Evolutionary conservation across 2,113 vertebrate species (phyloP), one percentile per base, ranked within the genome.

Genomic region (Sardina pilchardus): DNA sequence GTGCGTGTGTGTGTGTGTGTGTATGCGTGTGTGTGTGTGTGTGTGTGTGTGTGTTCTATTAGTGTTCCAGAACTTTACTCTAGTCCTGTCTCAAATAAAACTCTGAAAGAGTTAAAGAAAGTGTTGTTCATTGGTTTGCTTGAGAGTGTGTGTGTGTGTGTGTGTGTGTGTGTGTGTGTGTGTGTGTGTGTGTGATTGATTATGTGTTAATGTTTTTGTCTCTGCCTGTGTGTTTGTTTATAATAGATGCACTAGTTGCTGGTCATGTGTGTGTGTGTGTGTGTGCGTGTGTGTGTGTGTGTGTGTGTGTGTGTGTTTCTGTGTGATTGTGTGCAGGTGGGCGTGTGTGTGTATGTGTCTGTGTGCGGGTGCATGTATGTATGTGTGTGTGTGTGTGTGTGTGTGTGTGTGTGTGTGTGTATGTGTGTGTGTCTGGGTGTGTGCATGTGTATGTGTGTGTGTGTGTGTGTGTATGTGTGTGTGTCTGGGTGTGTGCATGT

Each of bases 1-100:
- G 86, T 87, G 50, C 87, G 88, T 87, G 85, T 42, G 48, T 53
- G 80, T 56, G 9, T 84, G 85, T 84, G 81, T 88, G 1, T 82
- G 59, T 86, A 80, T 63, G 59, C 85, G 83, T 84, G 83, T 75
- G 81, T 48, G 83, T 45, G 39, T 48, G 42, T 78, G 44, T 86
- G 50, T 53, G 50, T 53, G 50, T 53, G 50, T 53, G 50, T 53
- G 50, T n/a, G n/a, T n/a, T n/a, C n/a, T n/a, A n/a, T n/a, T n/a
- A n/a, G n/a, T n/a, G n/a, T n/a, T n/a, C n/a, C n/a, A n/a, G n/a
- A n/a, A n/a, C n/a, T n/a, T n/a, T n/a, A n/a, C n/a, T n/a, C n/a
- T n/a, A n/a, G n/a, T n/a, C n/a, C n/a, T n/a, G n/a, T n/a, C n/a
- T n/a, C n/a, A n/a, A n/a, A n/a, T n/a, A n/a, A n/a, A n/a, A n/a